A percentile compares a stretch with the other conserved stretches of the same genome.
phyloP scores from a whole-genome alignment of 2,888 invertebrate genomes.

The Candidula unifasciata region DNA sequence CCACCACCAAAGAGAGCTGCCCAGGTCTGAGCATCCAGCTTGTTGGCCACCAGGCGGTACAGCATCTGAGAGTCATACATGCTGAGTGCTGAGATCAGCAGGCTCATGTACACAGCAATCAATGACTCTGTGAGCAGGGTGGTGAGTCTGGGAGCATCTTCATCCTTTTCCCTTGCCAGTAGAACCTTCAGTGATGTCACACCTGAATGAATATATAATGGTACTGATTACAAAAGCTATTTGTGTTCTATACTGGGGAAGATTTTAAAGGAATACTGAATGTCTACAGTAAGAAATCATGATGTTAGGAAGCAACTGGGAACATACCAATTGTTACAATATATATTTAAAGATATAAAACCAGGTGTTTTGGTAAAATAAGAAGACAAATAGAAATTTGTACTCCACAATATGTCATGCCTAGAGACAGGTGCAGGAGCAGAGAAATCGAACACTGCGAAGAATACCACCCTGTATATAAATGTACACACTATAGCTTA shows the following conservation, averaged over 20 bases:
- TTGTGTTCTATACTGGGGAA: no score
- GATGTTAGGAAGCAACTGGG: no score
- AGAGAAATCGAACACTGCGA: no score
- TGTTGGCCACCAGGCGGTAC: conserved; percentile 86
- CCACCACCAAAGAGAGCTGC: conserved; percentile 78
- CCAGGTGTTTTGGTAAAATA: no score
- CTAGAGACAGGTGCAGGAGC: no score
- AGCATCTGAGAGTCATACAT: conserved; percentile 95
- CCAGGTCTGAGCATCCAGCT: conserved; percentile 88
- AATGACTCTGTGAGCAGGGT: conserved; percentile 95
- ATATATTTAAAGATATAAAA: no score
- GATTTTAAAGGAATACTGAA: neutral
- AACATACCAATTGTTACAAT: no score
- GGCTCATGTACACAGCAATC: conserved; percentile 92
- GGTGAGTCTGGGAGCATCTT: conserved; percentile 93
- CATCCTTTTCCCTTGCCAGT: conserved; percentile 94
- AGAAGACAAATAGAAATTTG: no score
- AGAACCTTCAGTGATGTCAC: conserved; percentile 94
- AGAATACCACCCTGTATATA: no score
- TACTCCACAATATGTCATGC: no score
- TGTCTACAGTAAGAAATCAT: no score
- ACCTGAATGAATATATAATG: conserved; percentile 80
- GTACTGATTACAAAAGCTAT: neutral
- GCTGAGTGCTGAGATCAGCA: conserved; percentile 93
- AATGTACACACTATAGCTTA: no score